phyloP scores from a whole-genome alignment of 2,888 invertebrate genomes.

The Sphaeridia pumilis region DNA sequence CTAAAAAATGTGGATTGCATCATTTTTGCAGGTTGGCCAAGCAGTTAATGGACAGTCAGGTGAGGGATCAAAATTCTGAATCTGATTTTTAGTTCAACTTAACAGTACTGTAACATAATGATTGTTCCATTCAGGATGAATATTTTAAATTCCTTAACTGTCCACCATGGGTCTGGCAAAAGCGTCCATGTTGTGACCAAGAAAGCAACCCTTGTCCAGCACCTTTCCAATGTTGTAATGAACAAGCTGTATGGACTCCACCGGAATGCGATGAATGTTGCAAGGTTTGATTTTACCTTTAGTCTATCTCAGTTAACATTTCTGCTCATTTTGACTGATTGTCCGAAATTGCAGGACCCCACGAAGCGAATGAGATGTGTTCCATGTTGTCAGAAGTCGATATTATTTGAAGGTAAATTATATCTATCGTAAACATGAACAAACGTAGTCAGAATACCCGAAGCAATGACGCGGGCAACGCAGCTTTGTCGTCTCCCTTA shows the following conservation, averaged over 20 bases:
- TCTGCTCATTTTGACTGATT: neutral
- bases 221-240: constrained; percentile 7
- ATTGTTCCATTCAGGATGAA: constrained; percentile 19
- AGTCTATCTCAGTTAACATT: neutral
- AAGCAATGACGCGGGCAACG: too few species aligned
- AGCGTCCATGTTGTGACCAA: constrained; percentile 7
- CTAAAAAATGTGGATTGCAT: too few species aligned
- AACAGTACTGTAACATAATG: neutral
- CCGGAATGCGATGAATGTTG: constrained; percentile 28
- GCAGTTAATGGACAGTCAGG: constrained; percentile 31
- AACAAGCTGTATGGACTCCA: constrained; percentile 18
- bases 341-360: constrained; percentile 17
- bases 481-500: too few species aligned
- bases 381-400: constrained; percentile 23
- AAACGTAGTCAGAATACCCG: neutral
- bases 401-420: constrained; percentile 25
- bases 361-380: constrained; percentile 29
- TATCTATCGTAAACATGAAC: neutral
- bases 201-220: constrained; percentile 19
- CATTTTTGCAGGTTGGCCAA: constrained; percentile 19
- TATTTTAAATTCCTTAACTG: constrained; percentile 29
- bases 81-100: neutral
- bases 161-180: constrained; percentile 13
- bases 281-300: constrained; percentile 4
- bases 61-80: neutral